Conservation (phyloP, 2,888 invertebrate genomes). For the Orthonychiurus folsomi region DNA sequence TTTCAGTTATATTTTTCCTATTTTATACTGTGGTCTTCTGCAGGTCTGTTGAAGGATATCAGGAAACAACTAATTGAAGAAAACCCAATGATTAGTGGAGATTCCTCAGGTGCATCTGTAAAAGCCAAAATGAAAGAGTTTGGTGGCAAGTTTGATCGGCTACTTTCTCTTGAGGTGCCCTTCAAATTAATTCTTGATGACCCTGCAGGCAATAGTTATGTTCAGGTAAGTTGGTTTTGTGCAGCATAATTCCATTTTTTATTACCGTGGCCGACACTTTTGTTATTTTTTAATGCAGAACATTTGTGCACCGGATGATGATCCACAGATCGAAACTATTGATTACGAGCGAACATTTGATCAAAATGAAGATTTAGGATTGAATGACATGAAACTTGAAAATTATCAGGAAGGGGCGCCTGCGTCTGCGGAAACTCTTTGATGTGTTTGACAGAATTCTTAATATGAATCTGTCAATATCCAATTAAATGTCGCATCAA, state of each 20-base stretch:
- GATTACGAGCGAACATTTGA: constrained; percentile 75
- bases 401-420: constrained; percentile 6
- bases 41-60: constrained; percentile 62
- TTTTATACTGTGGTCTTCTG: not conserved
- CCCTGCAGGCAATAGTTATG: constrained; percentile 94
- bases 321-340: constrained; percentile 62
- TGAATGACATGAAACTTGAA: constrained; percentile 93
- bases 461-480: not conserved
- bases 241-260: constrained; percentile 2
- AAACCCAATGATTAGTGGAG: constrained; percentile 58
- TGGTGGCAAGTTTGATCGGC: constrained; percentile 56
- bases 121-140: constrained; percentile 56
- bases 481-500: too few relatives aligned
- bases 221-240: constrained; percentile 52
- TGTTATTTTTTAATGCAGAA: constrained; percentile 51
- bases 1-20: not conserved
- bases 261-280: not conserved
- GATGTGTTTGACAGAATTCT: not conserved
- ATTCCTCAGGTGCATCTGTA: constrained; percentile 55
- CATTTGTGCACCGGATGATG: constrained; percentile 55
- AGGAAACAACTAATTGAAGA: constrained; percentile 62
- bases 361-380: constrained; percentile 89
- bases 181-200: constrained; percentile 83
- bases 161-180: constrained; percentile 53
- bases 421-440: not conserved